Evolutionary conservation across 2,113 vertebrate species (phyloP).

Genomic region (Cephalopterus ornatus): DNA sequence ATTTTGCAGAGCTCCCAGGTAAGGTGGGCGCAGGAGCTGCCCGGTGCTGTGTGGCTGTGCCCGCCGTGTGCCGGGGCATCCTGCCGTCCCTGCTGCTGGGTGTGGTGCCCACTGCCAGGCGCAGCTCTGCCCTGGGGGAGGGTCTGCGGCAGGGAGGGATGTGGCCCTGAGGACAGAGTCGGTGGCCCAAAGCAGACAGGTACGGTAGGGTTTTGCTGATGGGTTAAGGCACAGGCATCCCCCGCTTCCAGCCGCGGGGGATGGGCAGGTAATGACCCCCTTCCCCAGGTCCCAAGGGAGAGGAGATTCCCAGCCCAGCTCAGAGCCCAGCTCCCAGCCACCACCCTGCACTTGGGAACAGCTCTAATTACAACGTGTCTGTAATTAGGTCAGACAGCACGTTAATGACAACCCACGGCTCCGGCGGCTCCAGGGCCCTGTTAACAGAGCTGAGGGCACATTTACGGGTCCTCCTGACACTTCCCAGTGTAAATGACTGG

Average conservation of each 20-base stretch:
- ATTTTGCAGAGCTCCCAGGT: neutral
- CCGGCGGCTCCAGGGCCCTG: neutral
- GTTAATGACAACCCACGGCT: neutral
- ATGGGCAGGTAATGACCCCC: neutral
- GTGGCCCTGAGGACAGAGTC: neutral
- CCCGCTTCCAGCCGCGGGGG: neutral
- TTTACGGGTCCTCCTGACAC: neutral
- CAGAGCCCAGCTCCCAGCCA: neutral
- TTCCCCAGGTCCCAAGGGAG: neutral
- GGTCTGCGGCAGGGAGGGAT: neutral
- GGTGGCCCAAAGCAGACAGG: neutral
- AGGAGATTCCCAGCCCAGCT: neutral
- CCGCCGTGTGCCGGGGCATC: accelerated
- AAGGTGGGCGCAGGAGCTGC: neutral
- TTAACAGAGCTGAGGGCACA: neutral
- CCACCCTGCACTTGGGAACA: neutral
- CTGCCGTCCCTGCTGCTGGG: accelerated
- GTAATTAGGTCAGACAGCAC: constrained; percentile 23
- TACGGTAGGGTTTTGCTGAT: neutral
- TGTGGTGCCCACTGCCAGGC: accelerated
- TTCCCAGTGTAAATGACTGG: neutral
- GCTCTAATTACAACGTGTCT: neutral
- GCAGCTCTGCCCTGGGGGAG: neutral
- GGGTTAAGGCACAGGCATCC: neutral
- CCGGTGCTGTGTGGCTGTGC: accelerated